A percentile compares a stretch with the other conserved stretches of the same genome.
phyloP scores from a whole-genome alignment of 1,140 invertebrate genomes.

The Teleopsis dalmanni region DNA sequence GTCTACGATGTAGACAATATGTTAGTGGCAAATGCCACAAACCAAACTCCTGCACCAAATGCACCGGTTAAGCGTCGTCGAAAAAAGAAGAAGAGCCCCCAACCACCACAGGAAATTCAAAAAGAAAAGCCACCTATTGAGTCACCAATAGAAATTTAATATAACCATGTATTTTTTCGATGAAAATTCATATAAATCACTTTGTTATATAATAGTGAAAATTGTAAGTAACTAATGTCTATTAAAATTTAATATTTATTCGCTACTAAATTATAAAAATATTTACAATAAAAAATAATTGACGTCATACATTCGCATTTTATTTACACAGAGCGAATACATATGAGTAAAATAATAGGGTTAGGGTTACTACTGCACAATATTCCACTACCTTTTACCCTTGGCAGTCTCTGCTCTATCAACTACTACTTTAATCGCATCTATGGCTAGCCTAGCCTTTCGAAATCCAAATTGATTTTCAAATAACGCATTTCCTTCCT shows the following conservation, averaged over 20 bases:
- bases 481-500: no score
- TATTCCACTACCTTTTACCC: no score
- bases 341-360: no score
- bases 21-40: not conserved
- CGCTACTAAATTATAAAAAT: no score
- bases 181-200: not conserved
- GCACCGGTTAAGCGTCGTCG: constrained; percentile 25
- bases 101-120: not conserved
- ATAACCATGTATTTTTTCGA: not conserved
- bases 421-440: no score
- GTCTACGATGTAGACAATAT: constrained; percentile 36
- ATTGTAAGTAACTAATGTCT: not conserved
- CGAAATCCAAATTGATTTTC: no score
- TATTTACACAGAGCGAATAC: no score
- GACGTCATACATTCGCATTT: no score
- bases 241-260: not conserved
- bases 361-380: no score
- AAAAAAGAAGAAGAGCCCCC: constrained; percentile 6
- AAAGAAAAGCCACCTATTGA: constrained; percentile 16
- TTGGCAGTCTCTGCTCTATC: no score
- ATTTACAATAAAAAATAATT: no score
- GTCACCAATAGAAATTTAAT: constrained; percentile 32
- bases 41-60: constrained; percentile 29
- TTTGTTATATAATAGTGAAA: not conserved
- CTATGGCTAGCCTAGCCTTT: no score